Percentiles rank a stretch among this genome's conserved stretches.
Evolutionary conservation across 2,797 vertebrate species (phyloP).

Genomic region (Sphenopsis melanotis): DNA sequence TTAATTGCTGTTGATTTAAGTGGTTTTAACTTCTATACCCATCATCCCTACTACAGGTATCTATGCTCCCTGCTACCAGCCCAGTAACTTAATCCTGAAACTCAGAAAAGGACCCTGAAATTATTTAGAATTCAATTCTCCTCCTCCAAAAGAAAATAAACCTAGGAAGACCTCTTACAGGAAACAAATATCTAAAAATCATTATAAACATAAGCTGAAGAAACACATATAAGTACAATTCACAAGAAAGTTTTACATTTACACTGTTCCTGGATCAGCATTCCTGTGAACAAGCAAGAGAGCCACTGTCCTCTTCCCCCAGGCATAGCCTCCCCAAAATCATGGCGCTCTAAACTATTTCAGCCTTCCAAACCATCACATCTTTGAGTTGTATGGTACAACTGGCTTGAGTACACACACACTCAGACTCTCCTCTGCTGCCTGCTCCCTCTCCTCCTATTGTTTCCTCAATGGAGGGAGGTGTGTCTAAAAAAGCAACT

Average conservation of each 20-base stretch:
- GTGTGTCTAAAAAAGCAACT: not conserved
- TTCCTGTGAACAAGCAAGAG: not conserved
- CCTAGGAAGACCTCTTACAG: not conserved
- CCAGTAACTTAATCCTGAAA: not conserved
- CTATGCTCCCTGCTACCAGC: not conserved
- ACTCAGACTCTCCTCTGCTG: not conserved
- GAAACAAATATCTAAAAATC: not conserved
- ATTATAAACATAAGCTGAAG: not conserved
- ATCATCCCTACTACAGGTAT: not conserved
- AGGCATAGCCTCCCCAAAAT: not conserved
- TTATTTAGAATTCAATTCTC: not conserved
- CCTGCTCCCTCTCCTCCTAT: not conserved
- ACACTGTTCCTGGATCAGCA: not conserved
- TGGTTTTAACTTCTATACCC: not conserved
- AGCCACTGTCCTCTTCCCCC: not conserved
- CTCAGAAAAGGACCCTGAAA: not conserved
- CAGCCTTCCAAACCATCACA: not conserved
- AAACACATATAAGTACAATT: not conserved
- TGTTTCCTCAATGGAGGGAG: not conserved
- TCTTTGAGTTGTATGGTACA: not conserved
- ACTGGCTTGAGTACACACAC: not conserved
- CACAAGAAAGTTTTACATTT: not conserved
- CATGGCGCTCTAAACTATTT: not conserved
- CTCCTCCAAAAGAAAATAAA: not conserved
- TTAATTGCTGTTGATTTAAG: not conserved